A percentile compares a stretch with the other conserved stretches of the same genome.
phyloP scores from a whole-genome alignment of 2,113 vertebrate genomes.

The Stigmatopora argus region DNA sequence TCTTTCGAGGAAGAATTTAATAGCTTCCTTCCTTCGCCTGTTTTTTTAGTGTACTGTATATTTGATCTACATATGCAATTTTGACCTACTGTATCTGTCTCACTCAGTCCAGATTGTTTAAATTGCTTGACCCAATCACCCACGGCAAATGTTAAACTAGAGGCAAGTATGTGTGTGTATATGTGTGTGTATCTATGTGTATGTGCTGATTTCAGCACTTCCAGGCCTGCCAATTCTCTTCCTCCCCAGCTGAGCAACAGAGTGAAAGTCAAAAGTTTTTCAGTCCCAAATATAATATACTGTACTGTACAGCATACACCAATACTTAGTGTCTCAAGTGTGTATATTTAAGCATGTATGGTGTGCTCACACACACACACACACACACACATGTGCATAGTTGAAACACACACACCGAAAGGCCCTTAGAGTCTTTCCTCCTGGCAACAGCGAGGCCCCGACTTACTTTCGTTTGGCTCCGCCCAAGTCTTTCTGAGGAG shows the following conservation, averaged over 20 bases:
- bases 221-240: slow-evolving; percentile 29
- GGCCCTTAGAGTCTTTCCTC: slow-evolving; percentile 25
- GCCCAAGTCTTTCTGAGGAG: slow-evolving; percentile 24
- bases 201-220: slow-evolving; percentile 64
- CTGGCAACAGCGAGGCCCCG: slow-evolving; percentile 44
- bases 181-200: slow-evolving; percentile 29
- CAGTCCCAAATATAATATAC: slow-evolving; percentile 1
- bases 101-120: slow-evolving; percentile 10
- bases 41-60: background rate
- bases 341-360: slow-evolving; percentile 31
- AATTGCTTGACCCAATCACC: slow-evolving; percentile 8
- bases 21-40: background rate
- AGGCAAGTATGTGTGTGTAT: slow-evolving; percentile 23
- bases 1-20: background rate
- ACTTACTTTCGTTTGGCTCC: slow-evolving; percentile 21
- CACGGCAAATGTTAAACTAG: slow-evolving; percentile 5
- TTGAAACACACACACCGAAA: slow-evolving; percentile 15
- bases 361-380: background rate
- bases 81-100: slow-evolving; percentile 4
- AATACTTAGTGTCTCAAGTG: slow-evolving; percentile 18
- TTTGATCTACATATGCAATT: background rate
- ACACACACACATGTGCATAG: slow-evolving; percentile 27
- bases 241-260: slow-evolving; percentile 48
- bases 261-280: slow-evolving; percentile 24
- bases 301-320: slow-evolving; percentile 19